Conservation (phyloP, 2,113 vertebrate species). For the Elaphurus davidianus region DNA sequence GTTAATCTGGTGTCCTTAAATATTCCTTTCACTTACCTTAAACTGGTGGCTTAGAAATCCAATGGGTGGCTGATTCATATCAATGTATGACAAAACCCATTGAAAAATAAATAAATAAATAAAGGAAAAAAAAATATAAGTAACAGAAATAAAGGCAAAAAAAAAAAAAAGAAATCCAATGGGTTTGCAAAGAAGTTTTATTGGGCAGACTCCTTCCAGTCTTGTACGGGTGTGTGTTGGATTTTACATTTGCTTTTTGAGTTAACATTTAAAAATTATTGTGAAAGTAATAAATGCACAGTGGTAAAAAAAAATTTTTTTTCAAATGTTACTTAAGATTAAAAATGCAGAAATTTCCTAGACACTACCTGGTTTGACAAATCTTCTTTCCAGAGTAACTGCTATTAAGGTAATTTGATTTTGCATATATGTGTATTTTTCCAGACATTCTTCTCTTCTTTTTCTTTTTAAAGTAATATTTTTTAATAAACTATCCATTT, state of each 20-base stretch:
- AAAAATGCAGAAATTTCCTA: not conserved
- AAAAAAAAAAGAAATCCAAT: not conserved
- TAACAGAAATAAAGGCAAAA: too few species aligned
- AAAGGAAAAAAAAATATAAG: too few species aligned
- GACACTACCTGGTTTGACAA: not conserved
- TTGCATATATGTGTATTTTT: not conserved
- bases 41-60: not conserved
- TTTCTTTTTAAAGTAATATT: not conserved
- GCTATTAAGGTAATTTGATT: not conserved
- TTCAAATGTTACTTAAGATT: not conserved
- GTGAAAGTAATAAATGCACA: not conserved
- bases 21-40: not conserved
- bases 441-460: not conserved
- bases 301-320: not conserved
- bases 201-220: not conserved
- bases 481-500: not conserved
- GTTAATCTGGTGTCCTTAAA: not conserved
- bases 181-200: not conserved
- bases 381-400: not conserved
- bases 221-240: not conserved
- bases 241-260: not conserved
- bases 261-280: not conserved
- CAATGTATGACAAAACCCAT: too few species aligned
- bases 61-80: not conserved
- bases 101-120: too few species aligned